These are phyloP conservation scores for Alviniconcha marisindica DNA, from an alignment of 1,140 invertebrate genomes.

Conservation along the genomic window DNA sequence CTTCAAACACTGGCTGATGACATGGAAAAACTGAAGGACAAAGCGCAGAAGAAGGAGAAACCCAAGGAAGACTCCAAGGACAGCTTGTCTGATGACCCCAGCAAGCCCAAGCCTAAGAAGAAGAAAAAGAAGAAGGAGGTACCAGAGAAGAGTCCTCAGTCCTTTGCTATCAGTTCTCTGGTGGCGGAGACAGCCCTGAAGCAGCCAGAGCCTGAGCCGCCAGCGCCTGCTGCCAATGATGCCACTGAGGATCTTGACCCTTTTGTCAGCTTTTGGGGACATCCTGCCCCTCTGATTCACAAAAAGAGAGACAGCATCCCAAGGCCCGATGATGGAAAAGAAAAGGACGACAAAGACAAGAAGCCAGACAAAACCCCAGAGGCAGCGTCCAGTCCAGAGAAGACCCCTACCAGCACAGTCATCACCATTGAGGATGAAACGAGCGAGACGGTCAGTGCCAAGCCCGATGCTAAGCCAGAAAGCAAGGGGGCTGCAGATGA, in stretches of 20 bases:
- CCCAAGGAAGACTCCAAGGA: neutral
- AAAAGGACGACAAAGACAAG: constrained; percentile 43
- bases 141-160: constrained; percentile 44
- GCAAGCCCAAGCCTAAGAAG: constrained; percentile 25
- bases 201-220: constrained; percentile 22
- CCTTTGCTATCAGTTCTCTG: constrained; percentile 14
- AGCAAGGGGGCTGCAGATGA: constrained; percentile 14
- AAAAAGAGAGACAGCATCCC: constrained; percentile 40
- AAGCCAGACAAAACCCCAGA: constrained; percentile 10
- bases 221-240: constrained; percentile 18
- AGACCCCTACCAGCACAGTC: neutral
- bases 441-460: neutral
- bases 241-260: constrained; percentile 31
- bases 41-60: constrained; percentile 51
- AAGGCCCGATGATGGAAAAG: constrained; percentile 33
- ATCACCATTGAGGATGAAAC: neutral
- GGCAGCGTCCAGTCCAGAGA: neutral
- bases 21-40: constrained; percentile 30
- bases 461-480: constrained; percentile 14
- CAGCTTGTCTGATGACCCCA: constrained; percentile 19
- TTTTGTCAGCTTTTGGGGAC: constrained; percentile 51
- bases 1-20: constrained; percentile 38
- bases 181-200: constrained; percentile 21
- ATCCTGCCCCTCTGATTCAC: constrained; percentile 46
- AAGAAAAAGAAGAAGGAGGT: constrained; percentile 40